phyloP scores from a whole-genome alignment of 2,888 invertebrate genomes.

The Eilema griseolum region DNA sequence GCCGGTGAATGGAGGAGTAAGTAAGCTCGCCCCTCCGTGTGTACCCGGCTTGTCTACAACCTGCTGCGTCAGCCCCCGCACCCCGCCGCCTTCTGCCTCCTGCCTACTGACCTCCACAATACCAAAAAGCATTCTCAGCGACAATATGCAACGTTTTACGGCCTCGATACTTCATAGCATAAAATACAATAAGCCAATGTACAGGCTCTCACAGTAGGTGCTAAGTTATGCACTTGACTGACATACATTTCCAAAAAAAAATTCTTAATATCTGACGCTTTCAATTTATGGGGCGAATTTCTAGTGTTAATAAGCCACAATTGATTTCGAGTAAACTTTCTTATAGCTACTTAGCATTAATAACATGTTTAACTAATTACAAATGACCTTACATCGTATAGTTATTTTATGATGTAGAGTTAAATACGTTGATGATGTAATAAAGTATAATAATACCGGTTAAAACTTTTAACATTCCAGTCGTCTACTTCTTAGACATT shows the following conservation, averaged over 20 bases:
- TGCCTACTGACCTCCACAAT: slow-evolving; percentile 64
- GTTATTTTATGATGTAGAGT: neutral
- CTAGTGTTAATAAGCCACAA: neutral
- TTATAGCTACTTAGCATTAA: neutral
- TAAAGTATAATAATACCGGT: slow-evolving; percentile 5
- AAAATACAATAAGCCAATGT: slow-evolving; percentile 46
- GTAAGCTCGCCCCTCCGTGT: slow-evolving; percentile 42
- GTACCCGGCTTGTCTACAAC: slow-evolving; percentile 44
- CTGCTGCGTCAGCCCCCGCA: slow-evolving; percentile 50
- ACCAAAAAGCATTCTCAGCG: slow-evolving; percentile 68
- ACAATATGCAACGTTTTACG: slow-evolving; percentile 63
- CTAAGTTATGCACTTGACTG: slow-evolving; percentile 29
- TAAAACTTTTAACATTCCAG: slow-evolving; percentile 5
- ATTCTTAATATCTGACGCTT: neutral
- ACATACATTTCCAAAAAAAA: slow-evolving; percentile 12
- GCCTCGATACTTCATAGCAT: slow-evolving; percentile 64
- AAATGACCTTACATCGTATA: slow-evolving; percentile 12
- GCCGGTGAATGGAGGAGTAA: slow-evolving; percentile 48
- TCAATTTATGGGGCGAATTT: neutral
- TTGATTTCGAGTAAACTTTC: slow-evolving; percentile 10
- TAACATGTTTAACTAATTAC: neutral
- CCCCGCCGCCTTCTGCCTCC: slow-evolving; percentile 37
- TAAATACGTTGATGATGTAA: slow-evolving; percentile 14
- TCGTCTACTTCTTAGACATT: neutral
- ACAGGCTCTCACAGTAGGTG: slow-evolving; percentile 40